These are phyloP conservation scores for Eupithecia subumbrata DNA, from an alignment of 2,888 invertebrate genomes.

Conservation along the genomic window DNA sequence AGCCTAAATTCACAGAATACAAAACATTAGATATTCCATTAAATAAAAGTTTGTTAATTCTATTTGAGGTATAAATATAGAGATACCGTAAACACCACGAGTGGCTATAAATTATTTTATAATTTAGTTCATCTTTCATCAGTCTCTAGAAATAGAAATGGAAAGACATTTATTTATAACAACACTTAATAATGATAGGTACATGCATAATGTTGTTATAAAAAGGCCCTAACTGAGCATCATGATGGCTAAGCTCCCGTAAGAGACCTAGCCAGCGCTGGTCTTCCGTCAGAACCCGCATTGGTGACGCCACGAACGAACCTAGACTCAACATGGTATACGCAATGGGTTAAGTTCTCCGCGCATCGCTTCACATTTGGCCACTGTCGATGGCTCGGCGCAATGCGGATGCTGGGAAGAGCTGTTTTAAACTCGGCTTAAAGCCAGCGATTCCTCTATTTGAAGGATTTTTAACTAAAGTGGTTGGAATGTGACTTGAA, in stretches of 20 bases:
- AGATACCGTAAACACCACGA: background rate
- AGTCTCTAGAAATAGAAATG: background rate
- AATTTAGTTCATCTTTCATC: background rate
- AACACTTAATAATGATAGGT: too few relatives aligned
- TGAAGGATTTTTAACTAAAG: slow-evolving; percentile 1
- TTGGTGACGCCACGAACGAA: background rate
- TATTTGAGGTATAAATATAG: background rate
- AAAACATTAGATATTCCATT: background rate
- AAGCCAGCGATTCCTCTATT: slow-evolving; percentile 30
- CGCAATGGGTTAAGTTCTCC: slow-evolving; percentile 36
- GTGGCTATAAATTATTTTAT: background rate
- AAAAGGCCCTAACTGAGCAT: too few relatives aligned
- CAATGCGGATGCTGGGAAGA: slow-evolving; percentile 55
- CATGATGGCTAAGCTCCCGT: too few relatives aligned
- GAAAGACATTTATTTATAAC: too few relatives aligned
- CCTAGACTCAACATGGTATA: background rate
- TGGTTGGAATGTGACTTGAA: background rate
- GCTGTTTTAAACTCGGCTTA: slow-evolving; percentile 29
- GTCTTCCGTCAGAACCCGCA: too few relatives aligned
- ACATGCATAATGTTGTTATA: too few relatives aligned
- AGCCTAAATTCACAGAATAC: background rate
- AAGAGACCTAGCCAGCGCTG: too few relatives aligned
- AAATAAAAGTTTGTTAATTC: background rate
- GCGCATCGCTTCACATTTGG: slow-evolving; percentile 49
- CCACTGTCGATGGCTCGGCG: slow-evolving; percentile 52